These are phyloP conservation scores for Tinamus guttatus DNA, from an alignment of 2,113 vertebrate genomes.

Conservation along the genomic window DNA sequence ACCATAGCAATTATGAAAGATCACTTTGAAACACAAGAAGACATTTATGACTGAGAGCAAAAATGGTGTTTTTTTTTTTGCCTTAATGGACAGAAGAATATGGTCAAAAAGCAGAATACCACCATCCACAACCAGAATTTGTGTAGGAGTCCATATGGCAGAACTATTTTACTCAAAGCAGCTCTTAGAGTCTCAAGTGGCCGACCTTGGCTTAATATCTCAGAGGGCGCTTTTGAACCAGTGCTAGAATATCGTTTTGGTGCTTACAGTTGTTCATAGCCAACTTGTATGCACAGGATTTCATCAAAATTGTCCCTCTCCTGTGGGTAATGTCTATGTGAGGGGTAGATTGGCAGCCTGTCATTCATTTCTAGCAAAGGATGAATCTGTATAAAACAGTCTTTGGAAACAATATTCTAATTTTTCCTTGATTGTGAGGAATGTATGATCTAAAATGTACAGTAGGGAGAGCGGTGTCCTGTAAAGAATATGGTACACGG, in stretches of 20 bases:
- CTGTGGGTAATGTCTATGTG: accelerated
- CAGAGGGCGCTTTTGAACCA: not conserved
- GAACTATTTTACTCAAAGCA: not conserved
- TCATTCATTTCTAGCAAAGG: not conserved
- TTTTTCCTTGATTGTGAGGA: not conserved
- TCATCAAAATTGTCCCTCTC: accelerated
- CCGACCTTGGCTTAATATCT: not conserved
- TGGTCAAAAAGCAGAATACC: not conserved
- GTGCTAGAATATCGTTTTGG: not conserved
- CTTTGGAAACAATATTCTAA: not conserved
- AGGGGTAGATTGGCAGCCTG: not conserved
- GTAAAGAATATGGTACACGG: not conserved
- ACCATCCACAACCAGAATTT: not conserved
- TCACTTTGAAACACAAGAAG: not conserved
- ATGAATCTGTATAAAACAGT: not conserved
- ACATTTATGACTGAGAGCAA: not conserved
- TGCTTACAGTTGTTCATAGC: not conserved
- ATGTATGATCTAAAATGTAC: not conserved
- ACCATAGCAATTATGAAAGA: not conserved
- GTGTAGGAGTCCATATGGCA: not conserved
- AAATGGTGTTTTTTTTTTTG: not conserved
- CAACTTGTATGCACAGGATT: accelerated
- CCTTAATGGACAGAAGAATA: not conserved
- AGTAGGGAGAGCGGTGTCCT: not conserved
- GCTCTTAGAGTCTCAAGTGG: not conserved